phyloP scores from a whole-genome alignment of 2,113 vertebrate species.

The Microtus oregoni region DNA sequence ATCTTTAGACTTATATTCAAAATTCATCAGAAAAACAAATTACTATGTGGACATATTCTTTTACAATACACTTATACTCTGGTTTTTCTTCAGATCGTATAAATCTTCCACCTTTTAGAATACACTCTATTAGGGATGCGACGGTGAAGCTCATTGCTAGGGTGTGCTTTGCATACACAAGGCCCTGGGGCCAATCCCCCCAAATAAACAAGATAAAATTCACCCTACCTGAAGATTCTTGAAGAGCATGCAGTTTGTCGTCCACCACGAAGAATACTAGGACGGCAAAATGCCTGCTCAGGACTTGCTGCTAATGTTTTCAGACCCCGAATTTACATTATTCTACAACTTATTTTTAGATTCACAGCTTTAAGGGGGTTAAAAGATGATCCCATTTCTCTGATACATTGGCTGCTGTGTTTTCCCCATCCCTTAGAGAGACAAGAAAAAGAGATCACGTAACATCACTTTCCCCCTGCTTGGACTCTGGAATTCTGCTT shows the following conservation, averaged over 20 bases:
- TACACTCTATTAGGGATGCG: neutral
- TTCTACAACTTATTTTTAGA: neutral
- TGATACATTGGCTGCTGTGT: neutral
- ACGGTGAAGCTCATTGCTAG: neutral
- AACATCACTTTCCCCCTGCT: neutral
- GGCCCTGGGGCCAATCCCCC: neutral
- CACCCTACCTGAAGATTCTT: conserved; percentile 28
- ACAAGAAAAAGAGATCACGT: neutral
- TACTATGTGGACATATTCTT: neutral
- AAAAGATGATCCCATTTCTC: neutral
- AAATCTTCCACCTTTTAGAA: too few relatives aligned
- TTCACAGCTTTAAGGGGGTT: neutral
- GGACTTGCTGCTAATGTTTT: neutral
- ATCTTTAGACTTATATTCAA: conserved; percentile 16
- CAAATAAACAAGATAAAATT: neutral
- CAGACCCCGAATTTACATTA: neutral
- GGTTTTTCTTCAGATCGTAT: too few relatives aligned
- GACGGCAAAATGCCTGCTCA: neutral
- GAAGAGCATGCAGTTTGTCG: neutral
- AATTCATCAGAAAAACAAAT: conserved; percentile 60
- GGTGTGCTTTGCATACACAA: neutral
- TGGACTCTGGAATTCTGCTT: neutral
- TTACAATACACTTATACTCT: neutral
- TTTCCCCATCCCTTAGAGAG: conserved; percentile 1
- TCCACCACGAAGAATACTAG: neutral